Conservation (phyloP, 2,113 vertebrate species). For the Colistium nudipinnis region DNA sequence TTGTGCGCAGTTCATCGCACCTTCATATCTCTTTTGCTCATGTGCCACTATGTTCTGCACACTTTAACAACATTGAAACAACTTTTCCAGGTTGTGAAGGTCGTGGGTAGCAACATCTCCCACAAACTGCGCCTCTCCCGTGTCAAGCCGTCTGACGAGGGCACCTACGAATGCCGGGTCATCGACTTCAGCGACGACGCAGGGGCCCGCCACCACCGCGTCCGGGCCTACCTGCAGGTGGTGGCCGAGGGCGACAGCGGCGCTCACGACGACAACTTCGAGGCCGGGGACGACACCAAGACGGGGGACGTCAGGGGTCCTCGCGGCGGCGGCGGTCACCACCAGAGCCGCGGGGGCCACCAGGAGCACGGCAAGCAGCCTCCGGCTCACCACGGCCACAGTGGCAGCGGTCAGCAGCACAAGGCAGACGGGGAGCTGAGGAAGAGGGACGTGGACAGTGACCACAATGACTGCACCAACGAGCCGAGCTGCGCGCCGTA, state of each 20-base stretch:
- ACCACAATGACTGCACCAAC: slow-evolving; percentile 82
- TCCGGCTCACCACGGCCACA: slow-evolving; percentile 74
- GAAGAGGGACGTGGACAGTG: slow-evolving; percentile 84
- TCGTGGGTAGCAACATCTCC: slow-evolving; percentile 96
- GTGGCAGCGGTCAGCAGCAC: slow-evolving; percentile 76
- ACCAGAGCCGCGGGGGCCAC: slow-evolving; percentile 75
- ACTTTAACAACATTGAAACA: too few species aligned
- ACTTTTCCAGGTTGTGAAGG: slow-evolving; percentile 89
- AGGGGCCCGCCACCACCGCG: slow-evolving; percentile 89
- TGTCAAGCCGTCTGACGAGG: slow-evolving; percentile 91
- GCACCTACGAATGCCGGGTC: slow-evolving; percentile 94
- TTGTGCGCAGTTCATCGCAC: too few species aligned
- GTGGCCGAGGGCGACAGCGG: slow-evolving; percentile 75
- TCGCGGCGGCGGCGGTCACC: slow-evolving; percentile 67
- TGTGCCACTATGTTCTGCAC: too few species aligned
- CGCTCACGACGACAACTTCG: slow-evolving; percentile 58
- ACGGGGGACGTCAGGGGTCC: slow-evolving; percentile 56
- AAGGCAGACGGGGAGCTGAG: slow-evolving; percentile 86
- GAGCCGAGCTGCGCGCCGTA: slow-evolving; percentile 88
- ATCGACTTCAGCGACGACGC: slow-evolving; percentile 93
- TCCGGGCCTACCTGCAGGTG: slow-evolving; percentile 93
- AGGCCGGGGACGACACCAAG: slow-evolving; percentile 65
- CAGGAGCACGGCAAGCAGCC: slow-evolving; percentile 67
- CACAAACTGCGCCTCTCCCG: slow-evolving; percentile 95
- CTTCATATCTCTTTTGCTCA: too few species aligned